Percentiles rank a stretch among this genome's conserved stretches.
Conservation (phyloP, 2,797 vertebrate genomes). For the Falco rusticolus region DNA sequence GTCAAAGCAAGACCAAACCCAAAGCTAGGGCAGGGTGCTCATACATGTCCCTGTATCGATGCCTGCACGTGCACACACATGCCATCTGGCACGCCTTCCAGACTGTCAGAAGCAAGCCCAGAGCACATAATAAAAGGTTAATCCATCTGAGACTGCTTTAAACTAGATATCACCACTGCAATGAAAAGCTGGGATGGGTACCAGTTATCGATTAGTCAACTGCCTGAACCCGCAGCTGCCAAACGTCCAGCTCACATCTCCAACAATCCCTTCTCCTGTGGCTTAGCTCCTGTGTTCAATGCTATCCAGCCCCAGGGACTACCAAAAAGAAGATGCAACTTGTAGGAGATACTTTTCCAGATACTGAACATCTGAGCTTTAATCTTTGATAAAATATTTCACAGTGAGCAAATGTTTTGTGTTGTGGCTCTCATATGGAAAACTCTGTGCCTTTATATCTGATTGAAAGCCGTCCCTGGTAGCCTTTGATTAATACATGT, state of each 20-base stretch:
- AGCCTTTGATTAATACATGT: background rate
- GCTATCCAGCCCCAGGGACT: background rate
- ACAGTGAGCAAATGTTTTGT: background rate
- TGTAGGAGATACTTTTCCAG: background rate
- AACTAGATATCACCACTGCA: background rate
- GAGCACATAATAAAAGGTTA: background rate
- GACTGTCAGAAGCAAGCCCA: background rate
- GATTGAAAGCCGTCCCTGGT: background rate
- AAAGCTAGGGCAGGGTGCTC: background rate
- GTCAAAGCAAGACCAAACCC: background rate
- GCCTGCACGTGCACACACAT: rapidly evolving
- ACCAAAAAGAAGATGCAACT: background rate
- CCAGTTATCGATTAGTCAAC: background rate
- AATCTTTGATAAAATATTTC: background rate
- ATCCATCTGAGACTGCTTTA: background rate
- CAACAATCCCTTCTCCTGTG: background rate
- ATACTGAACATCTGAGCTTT: background rate
- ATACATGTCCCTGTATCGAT: background rate
- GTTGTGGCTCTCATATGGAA: background rate
- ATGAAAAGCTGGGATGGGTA: background rate
- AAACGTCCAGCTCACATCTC: background rate
- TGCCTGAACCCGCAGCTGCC: background rate
- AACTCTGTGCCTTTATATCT: background rate
- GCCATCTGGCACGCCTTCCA: background rate
- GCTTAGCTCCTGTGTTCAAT: background rate